Base-by-base conservation (phyloP, 64 coral and sea anemone species). In the Hydrozoanthus tunicans region DNA sequence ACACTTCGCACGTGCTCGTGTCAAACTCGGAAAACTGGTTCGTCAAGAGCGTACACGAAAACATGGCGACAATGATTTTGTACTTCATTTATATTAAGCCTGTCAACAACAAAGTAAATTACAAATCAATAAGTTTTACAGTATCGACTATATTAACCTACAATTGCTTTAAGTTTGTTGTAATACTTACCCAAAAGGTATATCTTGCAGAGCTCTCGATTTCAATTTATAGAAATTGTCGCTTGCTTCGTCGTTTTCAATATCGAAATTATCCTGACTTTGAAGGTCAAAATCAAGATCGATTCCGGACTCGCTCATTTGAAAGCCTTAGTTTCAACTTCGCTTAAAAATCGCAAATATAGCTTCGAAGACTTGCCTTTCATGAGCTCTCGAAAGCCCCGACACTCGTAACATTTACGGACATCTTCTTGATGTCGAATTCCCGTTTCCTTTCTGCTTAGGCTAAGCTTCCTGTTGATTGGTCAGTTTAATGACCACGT, bases 301-400 rank as follows among this genome's bases (percentile, higher is more conserved):
- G 55, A 88, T 88, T 88, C 84, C 84, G 73, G 84, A 88, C 67
- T 88, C 84, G 84, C 23, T 74, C 84, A 88, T 88, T 88, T 88
- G 84, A 74, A 88, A 73, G 84, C 84, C 84, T 88, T 88, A 24
- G 84, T 11, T 88, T 88, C 56, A 88, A 74, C 69, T 58, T 72
- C 15, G 55, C 60, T 59, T 74, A 51, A 25, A 88, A 88, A 88
- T 74, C 25, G 69, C 54, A 88, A n/a, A 88, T 11, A 27, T 54
- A 74, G 70, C 67, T 75, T 24, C 69, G 14, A 58, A 43, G 3
- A 61, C 24, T 58, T 13, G 24, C 2, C 24, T 64, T 53, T 6
- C 32, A 7, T 88, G 56, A 53, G 4, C 10, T n/a, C 60, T 3
- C 3, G 60, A 51, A 74, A 0, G 6, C 56, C 7, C 51, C 83